phyloP scores from a whole-genome alignment of 2,113 vertebrate genomes.

The Phrynocephalus versicolor region DNA sequence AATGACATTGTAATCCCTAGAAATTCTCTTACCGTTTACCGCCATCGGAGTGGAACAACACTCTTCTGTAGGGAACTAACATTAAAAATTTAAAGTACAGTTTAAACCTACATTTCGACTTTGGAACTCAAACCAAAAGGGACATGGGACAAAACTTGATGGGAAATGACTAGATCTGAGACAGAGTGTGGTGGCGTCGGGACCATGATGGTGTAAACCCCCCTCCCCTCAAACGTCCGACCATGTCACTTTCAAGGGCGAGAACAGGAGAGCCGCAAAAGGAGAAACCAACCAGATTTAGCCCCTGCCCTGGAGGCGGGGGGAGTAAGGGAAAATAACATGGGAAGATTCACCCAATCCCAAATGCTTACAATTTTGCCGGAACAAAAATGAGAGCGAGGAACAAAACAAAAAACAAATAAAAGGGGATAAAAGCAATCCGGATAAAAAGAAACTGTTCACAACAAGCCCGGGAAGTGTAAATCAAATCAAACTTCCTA shows the following conservation, averaged over 20 bases:
- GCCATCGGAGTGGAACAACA: too few relatives aligned
- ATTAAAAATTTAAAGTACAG: neutral
- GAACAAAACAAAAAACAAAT: too few relatives aligned
- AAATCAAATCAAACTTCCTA: neutral
- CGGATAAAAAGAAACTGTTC: neutral
- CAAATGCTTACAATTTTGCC: neutral
- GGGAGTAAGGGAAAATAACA: too few relatives aligned
- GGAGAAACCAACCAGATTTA: neutral
- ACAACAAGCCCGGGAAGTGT: neutral
- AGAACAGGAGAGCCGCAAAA: neutral
- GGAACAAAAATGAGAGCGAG: neutral
- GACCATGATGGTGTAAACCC: neutral
- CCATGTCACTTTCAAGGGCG: too few relatives aligned
- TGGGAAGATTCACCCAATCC: too few relatives aligned
- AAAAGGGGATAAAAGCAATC: too few relatives aligned
- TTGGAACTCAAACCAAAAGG: neutral
- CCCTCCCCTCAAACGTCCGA: too few relatives aligned
- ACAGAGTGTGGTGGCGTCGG: neutral
- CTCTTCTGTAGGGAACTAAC: neutral
- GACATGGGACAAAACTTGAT: neutral
- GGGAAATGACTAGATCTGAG: neutral
- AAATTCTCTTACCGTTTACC: neutral
- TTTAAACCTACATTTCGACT: neutral
- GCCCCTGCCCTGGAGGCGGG: too few relatives aligned
- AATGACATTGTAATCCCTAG: neutral